Evolutionary conservation across 2,797 vertebrate genomes (phyloP), one percentile per base, ranked within the genome.

Genomic region (Ptychobarbus kaznakovi): DNA sequence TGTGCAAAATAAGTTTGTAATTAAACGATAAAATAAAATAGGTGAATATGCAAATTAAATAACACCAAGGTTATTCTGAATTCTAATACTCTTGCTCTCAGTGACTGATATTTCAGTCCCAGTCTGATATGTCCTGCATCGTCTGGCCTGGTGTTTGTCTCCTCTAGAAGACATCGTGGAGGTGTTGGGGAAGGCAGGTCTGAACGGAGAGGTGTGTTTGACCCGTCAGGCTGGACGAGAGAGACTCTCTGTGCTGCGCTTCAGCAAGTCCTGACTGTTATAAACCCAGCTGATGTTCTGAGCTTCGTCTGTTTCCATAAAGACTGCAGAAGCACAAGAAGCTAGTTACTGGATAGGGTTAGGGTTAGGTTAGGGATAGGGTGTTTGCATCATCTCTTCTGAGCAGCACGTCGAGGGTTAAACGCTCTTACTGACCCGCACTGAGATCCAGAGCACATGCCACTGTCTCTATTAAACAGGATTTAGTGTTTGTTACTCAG

Each of bases 121-220:
- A 38, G 38, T 40, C 9, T 42, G 40, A 42, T 42, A 42, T 9
- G 8, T 42, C 9, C 1, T 42, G 40, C 40, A n/a, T n/a, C n/a
- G n/a, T n/a, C n/a, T n/a, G n/a, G n/a, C n/a, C n/a, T n/a, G n/a
- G n/a, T 6, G 32, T 0, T 6, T 25, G 20, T 9, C 61, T 9
- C 9, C 38, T 32, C n/a, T 92, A 99, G 97, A 96, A 90, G 97
- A 97, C 87, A 97, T 99, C 86, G 90, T 97, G 87, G 25, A 87
- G 79, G 86, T 90, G 7, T 91, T 98, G 93, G 91, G 87, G n/a
- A 90, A 91, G 32, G 6, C 9, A 5, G 97, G 96, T 8, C 91
- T 99, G 38, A 92, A 84, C 25, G 97, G 97, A 58, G 94, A 90
- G 63, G 86, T 8, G 0, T 90, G 88, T 78, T 90, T 97, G 87